Evolutionary conservation across 2,797 vertebrate species (phyloP).

Genomic region (Chaetodon trifasciatus): DNA sequence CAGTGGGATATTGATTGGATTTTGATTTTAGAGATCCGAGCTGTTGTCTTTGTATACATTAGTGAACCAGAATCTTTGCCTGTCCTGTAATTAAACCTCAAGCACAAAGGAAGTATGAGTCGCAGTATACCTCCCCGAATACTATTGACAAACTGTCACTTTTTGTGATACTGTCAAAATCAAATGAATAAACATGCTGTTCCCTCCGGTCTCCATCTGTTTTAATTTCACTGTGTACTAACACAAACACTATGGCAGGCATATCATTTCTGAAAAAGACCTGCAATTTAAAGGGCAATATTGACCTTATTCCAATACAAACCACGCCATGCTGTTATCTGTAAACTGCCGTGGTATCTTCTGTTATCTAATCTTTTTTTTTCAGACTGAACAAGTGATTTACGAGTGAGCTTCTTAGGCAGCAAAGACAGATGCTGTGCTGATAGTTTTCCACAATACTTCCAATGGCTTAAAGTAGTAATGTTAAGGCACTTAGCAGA

Average conservation of each 20-base stretch:
- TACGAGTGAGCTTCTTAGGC: constrained; percentile 69
- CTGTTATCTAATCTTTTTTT: constrained; percentile 70
- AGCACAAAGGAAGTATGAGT: constrained; percentile 57
- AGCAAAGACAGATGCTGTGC: constrained; percentile 65
- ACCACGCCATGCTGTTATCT: constrained; percentile 73
- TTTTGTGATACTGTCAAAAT: constrained; percentile 60
- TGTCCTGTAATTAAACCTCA: constrained; percentile 51
- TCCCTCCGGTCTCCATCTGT: constrained; percentile 65
- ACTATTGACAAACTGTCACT: constrained; percentile 57
- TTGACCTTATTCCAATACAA: constrained; percentile 72
- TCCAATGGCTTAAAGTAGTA: constrained; percentile 72
- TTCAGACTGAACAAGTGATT: constrained; percentile 76
- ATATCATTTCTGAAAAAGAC: constrained; percentile 58
- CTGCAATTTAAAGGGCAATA: constrained; percentile 73
- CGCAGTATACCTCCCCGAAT: constrained; percentile 37
- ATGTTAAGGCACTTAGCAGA: constrained; percentile 77
- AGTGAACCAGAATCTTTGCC: constrained; percentile 54
- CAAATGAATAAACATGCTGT: constrained; percentile 66
- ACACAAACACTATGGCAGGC: constrained; percentile 59
- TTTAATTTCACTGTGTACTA: constrained; percentile 52
- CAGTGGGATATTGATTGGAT: constrained; percentile 73
- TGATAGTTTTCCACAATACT: constrained; percentile 60
- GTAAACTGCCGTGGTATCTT: constrained; percentile 47
- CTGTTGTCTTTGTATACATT: constrained; percentile 53
- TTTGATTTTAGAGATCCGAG: constrained; percentile 62